Percentiles rank a stretch among this genome's conserved stretches.
Evolutionary conservation across 53 echinoderm and acorn worm genomes (phyloP).

Genomic region (Antedon mediterranea): DNA sequence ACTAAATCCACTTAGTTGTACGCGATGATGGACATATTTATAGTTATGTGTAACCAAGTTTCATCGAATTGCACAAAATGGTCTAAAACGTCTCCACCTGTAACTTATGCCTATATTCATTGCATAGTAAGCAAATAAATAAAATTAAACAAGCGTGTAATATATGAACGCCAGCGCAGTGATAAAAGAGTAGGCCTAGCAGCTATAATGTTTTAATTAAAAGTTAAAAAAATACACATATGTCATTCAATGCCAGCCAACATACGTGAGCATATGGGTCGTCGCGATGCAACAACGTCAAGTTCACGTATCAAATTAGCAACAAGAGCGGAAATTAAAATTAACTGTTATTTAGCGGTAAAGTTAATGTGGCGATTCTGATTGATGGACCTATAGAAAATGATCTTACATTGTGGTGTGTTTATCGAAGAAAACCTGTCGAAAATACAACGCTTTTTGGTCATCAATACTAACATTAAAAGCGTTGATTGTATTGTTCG

Average conservation of each 20-base stretch:
- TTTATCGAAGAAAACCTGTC: background rate
- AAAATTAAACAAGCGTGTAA: too few species aligned
- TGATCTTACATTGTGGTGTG: background rate
- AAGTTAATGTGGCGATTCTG: background rate
- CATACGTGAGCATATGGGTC: background rate
- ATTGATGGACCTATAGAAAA: background rate
- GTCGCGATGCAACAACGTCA: background rate
- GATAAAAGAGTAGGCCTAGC: too few species aligned
- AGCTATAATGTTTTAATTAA: too few species aligned
- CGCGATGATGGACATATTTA: too few species aligned
- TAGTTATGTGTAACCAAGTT: too few species aligned
- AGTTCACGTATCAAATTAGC: background rate
- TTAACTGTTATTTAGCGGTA: background rate
- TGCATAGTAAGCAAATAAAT: too few species aligned
- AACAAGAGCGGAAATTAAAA: background rate
- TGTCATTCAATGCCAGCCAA: background rate
- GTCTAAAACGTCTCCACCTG: too few species aligned
- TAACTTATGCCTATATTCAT: too few species aligned
- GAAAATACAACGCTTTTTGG: background rate
- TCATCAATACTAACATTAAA: background rate
- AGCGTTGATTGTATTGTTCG: background rate
- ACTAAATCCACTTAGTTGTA: too few species aligned
- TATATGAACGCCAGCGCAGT: too few species aligned
- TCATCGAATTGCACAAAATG: too few species aligned
- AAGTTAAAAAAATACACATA: background rate